Evolutionary conservation across 2,113 vertebrate species (phyloP).

Genomic region (Nothocercus julius): DNA sequence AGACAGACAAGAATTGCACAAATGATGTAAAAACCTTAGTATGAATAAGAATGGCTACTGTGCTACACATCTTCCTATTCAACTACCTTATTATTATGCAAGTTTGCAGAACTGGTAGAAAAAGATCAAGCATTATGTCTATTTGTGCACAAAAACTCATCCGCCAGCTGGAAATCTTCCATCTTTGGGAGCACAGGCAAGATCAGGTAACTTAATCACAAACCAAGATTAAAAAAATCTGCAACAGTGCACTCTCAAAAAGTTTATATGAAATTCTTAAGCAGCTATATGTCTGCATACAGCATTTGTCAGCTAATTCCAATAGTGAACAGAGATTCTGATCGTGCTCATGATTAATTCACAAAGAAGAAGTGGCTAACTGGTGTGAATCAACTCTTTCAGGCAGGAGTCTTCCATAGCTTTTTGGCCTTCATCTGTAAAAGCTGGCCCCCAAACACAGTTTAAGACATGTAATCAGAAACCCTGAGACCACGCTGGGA

Average conservation of each 20-base stretch:
- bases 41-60: not conserved
- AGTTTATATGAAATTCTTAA: not conserved
- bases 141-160: not conserved
- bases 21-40: not conserved
- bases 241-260: not conserved
- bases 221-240: not conserved
- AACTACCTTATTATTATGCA: rapidly evolving
- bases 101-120: not conserved
- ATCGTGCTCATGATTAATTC: not conserved
- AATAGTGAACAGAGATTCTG: not conserved
- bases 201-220: not conserved
- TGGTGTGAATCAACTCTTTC: not conserved
- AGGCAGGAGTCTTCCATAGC: not conserved
- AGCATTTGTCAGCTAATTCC: not conserved
- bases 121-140: not conserved
- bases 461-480: not conserved
- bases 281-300: not conserved
- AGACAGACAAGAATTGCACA: not conserved
- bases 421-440: not conserved
- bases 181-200: not conserved
- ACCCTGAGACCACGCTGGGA: not conserved
- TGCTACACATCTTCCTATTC: not conserved
- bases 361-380: not conserved
- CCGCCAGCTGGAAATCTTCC: not conserved
- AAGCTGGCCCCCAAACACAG: not conserved